Evolutionary conservation across 2,888 invertebrate genomes (phyloP), one percentile per base, ranked within the genome.

Genomic region (Cerceris rybyensis): DNA sequence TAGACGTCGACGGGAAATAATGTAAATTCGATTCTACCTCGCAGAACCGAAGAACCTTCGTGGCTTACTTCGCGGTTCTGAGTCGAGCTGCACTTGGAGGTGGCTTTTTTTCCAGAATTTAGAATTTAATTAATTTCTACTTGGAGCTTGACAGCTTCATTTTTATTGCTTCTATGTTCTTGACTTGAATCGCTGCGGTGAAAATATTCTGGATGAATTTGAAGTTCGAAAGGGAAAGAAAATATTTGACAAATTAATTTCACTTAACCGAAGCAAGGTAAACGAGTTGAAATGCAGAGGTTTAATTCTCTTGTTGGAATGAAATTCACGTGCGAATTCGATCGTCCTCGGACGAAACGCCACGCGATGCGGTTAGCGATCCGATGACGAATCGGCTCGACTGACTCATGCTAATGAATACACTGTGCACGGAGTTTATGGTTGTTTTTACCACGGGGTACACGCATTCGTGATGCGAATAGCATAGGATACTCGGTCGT

Each of bases 1-100:
- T 60, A 39, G 58, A 67, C 60, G 55, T 52, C 13, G 72, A 78
- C 66, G 64, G 78, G 78, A 70, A 80, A 74, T 78, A 80, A 80
- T 80, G 80, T 74, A 80, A 80, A 80, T 80, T 70, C 66, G 70
- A 80, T 60, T 55, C 43, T 42, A 11, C 13, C 13, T 9, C 13
- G 63, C 28, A 39, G 41, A 39, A 42, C 9, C 50, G 42, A 42
- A 4, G 11, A 50, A 28, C 28, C 28, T 28, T 28, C 28, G 28
- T 28, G 28, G 28, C 28, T 28, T 28, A 28, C 28, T 28, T 28
- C 28, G 28, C 28, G 28, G 28, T 28, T 28, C 28, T 28, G 28
- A 4, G 4, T 28, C 28, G 28, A 28, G 28, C 28, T 28, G 1
- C 28, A 28, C 28, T 28, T 4, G 28, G 28, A 2, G 28, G 28